Evolutionary conservation across 2,113 vertebrate species (phyloP), one percentile per base, ranked within the genome.

Genomic region (Tenebrosternarchus preto): DNA sequence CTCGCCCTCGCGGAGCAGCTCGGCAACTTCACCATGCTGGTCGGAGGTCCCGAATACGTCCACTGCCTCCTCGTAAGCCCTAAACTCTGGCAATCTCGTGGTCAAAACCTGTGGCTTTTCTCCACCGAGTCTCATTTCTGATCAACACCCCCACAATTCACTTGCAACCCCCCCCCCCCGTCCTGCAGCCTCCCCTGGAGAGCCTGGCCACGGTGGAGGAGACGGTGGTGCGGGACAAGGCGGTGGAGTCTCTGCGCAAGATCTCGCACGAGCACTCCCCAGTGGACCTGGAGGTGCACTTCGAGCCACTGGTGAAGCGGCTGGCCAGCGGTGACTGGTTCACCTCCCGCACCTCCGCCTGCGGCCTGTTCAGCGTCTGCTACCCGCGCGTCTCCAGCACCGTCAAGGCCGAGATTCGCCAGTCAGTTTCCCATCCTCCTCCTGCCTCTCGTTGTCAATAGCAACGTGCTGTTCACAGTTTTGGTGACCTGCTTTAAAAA

Each of bases 241-340:
- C 96, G 0, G 96, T 97, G 80, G 95, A 96, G 85, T 97, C 96
- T 3, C 92, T 97, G 90, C 89, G 96, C n/a, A 95, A 96, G 88
- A 95, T 97, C 85, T 96, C 95, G 36, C 93, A 95, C 85, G 96
- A 96, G 86, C 96, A 97, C 74, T 95, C 95, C 46, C 93, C 95
- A 15, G 89, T 94, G 68, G 95, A 96, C 85, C 91, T 97, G 86
- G 96, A 96, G 88, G 96, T 95, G 69, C 95, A 97, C 75, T 97
- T 97, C 88, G 95, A 96, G 67, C 96, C 96, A 22, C 89, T 97
- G 90, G 95, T 97, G 73, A 97, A 97, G 80, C 92, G 95, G 7
- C 89, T 97, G 70, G 95, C 95, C 25, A 95, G 95, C 27, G 96
- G 96, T 36, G 95, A 97, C 87, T 97, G 96, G 96, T 96, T 97